Conservation (phyloP, 2,797 vertebrate species). For the Danio albolineatus region DNA sequence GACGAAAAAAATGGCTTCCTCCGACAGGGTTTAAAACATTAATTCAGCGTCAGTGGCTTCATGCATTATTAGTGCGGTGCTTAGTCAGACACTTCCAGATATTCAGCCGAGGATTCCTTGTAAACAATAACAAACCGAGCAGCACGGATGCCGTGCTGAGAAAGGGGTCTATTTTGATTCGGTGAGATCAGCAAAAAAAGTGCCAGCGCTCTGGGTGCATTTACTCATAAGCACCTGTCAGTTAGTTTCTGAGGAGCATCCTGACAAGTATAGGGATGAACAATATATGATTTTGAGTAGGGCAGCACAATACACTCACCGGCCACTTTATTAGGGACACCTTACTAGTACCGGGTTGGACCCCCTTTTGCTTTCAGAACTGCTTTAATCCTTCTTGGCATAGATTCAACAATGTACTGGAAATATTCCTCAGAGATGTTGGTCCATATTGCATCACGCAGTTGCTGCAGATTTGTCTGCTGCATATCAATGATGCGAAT, state of each 20-base stretch:
- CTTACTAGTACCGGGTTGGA: no score
- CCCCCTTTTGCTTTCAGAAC: no score
- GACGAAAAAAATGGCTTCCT: conserved; percentile 6
- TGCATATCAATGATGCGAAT: no score
- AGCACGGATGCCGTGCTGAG: conserved; percentile 21
- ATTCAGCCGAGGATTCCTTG: conserved; percentile 38
- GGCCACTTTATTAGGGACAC: no score
- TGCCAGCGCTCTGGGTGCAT: not conserved
- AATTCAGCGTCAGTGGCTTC: conserved; percentile 18
- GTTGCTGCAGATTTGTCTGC: no score
- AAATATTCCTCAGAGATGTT: no score
- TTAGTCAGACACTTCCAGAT: conserved; percentile 42
- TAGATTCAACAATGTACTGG: no score
- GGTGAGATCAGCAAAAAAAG: conserved; percentile 24
- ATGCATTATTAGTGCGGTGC: conserved; percentile 26
- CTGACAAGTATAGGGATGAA: no score
- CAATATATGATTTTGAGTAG: no score
- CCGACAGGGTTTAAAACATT: not conserved
- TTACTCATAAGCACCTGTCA: not conserved
- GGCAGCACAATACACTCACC: no score
- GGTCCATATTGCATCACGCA: no score
- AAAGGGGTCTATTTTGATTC: conserved; percentile 4
- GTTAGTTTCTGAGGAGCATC: not conserved
- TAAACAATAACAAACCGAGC: conserved; percentile 49
- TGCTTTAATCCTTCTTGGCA: no score